These are phyloP conservation scores for Druceiella hillmani DNA, from an alignment of 2,888 invertebrate genomes.

Conservation along the genomic window DNA sequence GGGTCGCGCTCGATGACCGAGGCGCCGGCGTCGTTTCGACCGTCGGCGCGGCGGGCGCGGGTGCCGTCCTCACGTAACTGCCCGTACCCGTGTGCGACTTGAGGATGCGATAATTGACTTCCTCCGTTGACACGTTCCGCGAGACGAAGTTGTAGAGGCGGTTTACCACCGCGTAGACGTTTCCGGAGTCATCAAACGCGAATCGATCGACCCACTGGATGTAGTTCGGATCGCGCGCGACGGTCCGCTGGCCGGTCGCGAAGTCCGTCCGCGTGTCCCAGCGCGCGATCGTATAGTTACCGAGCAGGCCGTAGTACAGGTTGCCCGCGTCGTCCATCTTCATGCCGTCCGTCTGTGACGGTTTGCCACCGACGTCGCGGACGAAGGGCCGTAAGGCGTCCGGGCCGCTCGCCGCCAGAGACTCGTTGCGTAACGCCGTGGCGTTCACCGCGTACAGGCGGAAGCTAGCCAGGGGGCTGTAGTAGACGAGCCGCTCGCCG, in stretches of 20 bases:
- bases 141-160: conserved; percentile 61
- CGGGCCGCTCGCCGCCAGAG: conserved; percentile 32
- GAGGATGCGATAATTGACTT: conserved; percentile 64
- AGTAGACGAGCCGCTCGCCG: conserved; percentile 55
- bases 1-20: conserved; percentile 1
- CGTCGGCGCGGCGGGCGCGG: conserved; percentile 25
- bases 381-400: conserved; percentile 45
- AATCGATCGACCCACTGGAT: conserved; percentile 73
- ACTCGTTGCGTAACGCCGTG: conserved; percentile 52
- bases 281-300: conserved; percentile 61
- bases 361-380: conserved; percentile 55
- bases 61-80: conserved; percentile 57
- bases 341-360: conserved; percentile 70
- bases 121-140: conserved; percentile 50
- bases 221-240: conserved; percentile 60
- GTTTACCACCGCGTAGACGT: conserved; percentile 64
- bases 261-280: conserved; percentile 62
- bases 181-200: conserved; percentile 60
- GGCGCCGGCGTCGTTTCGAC: conserved; percentile 33
- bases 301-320: conserved; percentile 64
- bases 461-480: conserved; percentile 62
- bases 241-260: conserved; percentile 54
- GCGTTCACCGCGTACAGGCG: conserved; percentile 62
- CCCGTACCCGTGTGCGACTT: conserved; percentile 54
- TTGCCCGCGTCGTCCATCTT: conserved; percentile 65